Evolutionary conservation across 2,797 vertebrate species (phyloP), one percentile per base, ranked within the genome.

Genomic region (Crocodylus rhombifer): DNA sequence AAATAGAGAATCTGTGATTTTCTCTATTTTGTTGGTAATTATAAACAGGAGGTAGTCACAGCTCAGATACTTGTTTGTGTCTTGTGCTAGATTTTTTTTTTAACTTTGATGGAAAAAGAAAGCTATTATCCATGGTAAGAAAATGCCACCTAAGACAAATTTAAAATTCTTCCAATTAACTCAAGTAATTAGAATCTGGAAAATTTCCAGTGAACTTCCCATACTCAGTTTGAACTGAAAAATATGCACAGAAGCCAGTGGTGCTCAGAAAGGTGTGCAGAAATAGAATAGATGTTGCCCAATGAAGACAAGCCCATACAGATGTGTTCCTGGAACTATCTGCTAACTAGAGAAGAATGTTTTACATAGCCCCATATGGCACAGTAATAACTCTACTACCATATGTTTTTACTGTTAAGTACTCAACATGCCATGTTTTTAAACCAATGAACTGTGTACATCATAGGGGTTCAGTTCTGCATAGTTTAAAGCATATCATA

Each of bases 101-200:
- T 80, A 91, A 93, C 57, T 95, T 89, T 84, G 42, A 80, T 63
- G 82, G 84, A 78, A 86, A 95, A 96, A 96, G 7, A 92, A 85
- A 95, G 36, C 75, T 96, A 92, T 96, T 97, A 94, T 93, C 84
- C 71, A 25, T 82, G 60, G 69, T 87, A 96, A 91, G 80, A 95
- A 97, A 97, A 96, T 94, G 77, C 67, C 82, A 94, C 75, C 79
- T 91, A 90, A 82, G 63, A 94, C 55, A 95, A 97, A 96, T 92
- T 60, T 95, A 95, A 97, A 96, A 94, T 91, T 95, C 93, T 96
- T 96, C 88, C 74, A 95, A 95, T 97, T 97, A 97, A 93, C 75
- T 71, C 30, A 21, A 93, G 80, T 96, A 97, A 96, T 97, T 96
- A 97, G 86, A 95, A 88, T 93, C 77, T 96, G 86, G 92, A 97